Conservation (phyloP, 2,113 vertebrate genomes). For the Eleginops maclovinus region DNA sequence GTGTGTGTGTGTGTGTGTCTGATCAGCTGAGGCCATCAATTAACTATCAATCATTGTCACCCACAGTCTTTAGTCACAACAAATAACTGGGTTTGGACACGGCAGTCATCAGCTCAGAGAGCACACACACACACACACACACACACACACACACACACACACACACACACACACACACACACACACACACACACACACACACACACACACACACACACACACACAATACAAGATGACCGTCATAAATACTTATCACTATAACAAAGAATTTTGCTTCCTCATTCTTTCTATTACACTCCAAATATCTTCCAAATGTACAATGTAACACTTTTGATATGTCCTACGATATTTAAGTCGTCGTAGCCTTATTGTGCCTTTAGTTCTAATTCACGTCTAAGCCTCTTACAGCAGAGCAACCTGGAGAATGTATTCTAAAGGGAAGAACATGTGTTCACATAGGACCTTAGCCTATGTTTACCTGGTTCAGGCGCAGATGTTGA, state of each 20-base stretch:
- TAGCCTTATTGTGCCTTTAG: not conserved
- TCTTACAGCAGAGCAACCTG: not conserved
- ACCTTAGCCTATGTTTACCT: not conserved
- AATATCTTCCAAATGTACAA: not conserved
- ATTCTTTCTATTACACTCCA: not conserved
- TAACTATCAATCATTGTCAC: conserved; percentile 63
- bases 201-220: not conserved
- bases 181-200: not conserved
- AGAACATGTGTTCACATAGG: not conserved
- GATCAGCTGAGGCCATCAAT: conserved; percentile 61
- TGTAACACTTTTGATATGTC: not conserved
- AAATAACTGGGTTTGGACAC: conserved; percentile 24
- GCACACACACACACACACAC: not conserved
- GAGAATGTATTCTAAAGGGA: not conserved
- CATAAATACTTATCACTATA: not conserved
- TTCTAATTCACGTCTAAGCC: not conserved
- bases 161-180: not conserved
- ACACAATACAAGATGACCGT: not conserved
- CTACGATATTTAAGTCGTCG: not conserved
- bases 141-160: conserved; percentile 5
- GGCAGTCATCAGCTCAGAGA: conserved; percentile 21
- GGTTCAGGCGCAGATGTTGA: conserved; percentile 30
- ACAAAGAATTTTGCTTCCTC: not conserved
- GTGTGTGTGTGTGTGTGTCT: not conserved
- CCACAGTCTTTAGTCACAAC: conserved; percentile 23